Conservation (phyloP, 2,888 invertebrate genomes). For the Tyria jacobaeae region DNA sequence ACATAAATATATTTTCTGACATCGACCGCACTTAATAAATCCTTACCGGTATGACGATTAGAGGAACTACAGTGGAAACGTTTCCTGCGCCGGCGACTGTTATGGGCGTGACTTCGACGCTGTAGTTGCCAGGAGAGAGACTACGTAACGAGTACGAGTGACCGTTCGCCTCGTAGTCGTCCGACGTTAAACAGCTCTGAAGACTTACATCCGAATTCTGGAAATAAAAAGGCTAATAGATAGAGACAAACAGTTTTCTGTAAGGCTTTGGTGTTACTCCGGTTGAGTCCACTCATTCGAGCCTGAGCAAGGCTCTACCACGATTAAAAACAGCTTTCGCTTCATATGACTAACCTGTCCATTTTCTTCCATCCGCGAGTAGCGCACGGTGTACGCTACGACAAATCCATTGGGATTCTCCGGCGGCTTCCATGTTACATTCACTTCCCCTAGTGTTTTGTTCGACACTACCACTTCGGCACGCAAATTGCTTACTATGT, state of each 20-base stretch:
- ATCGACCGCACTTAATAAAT: too few species aligned
- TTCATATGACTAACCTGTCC: conserved; percentile 62
- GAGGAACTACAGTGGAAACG: conserved; percentile 82
- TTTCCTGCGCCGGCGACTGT: conserved; percentile 92
- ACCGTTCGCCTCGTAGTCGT: conserved; percentile 84
- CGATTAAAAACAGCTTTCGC: too few species aligned
- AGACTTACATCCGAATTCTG: conserved; percentile 72
- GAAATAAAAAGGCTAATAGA: neutral
- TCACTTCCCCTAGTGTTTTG: conserved; percentile 86
- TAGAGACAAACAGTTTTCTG: too few species aligned
- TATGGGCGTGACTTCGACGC: conserved; percentile 91
- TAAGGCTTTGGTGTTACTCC: too few species aligned
- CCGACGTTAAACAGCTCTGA: conserved; percentile 89
- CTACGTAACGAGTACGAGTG: conserved; percentile 84
- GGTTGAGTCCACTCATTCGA: too few species aligned
- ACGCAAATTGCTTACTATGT: conserved; percentile 86
- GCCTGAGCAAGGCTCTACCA: too few species aligned
- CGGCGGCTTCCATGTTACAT: conserved; percentile 93
- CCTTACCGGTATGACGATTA: conserved; percentile 88
- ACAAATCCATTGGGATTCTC: conserved; percentile 94
- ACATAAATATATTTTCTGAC: too few species aligned
- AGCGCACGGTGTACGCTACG: conserved; percentile 93
- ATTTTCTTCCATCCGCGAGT: conserved; percentile 88
- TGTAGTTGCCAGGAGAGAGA: conserved; percentile 93
- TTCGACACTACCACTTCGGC: conserved; percentile 76